Conservation (phyloP, 2,113 vertebrate species). For the Dolichallabes microphthalmus region DNA sequence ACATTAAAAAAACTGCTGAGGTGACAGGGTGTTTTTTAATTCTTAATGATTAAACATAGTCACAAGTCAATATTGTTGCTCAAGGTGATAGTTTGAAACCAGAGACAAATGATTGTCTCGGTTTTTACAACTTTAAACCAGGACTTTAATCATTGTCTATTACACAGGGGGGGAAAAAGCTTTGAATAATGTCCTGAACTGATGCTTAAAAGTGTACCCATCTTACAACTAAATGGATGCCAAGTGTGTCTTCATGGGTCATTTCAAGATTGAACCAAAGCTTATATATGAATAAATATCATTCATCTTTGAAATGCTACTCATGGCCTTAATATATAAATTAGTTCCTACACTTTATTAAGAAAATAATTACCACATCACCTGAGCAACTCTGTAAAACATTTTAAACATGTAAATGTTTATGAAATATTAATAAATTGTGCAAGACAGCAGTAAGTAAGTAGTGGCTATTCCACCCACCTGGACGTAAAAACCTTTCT, state of each 20-base stretch:
- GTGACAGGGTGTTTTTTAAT: background rate
- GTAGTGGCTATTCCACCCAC: background rate
- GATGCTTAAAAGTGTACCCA: background rate
- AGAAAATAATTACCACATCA: background rate
- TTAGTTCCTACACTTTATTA: background rate
- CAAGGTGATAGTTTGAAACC: background rate
- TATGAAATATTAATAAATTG: conserved; percentile 17
- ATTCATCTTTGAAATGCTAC: background rate
- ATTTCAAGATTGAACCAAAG: background rate
- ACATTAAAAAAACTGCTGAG: background rate
- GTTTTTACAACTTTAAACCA: background rate
- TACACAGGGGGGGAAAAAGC: too few relatives aligned
- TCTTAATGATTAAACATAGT: background rate
- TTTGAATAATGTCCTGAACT: background rate
- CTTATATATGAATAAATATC: background rate
- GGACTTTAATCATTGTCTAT: background rate
- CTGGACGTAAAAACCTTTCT: conserved; percentile 35
- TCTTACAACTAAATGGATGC: background rate
- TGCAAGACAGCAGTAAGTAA: background rate
- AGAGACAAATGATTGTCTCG: background rate
- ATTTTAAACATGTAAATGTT: background rate
- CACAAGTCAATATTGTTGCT: background rate
- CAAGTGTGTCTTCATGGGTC: background rate
- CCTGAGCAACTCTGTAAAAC: background rate
- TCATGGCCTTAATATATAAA: background rate